Evolutionary conservation across 2,113 vertebrate species (phyloP), one percentile per base, ranked within the genome.

Genomic region (Catharus bicknelli): DNA sequence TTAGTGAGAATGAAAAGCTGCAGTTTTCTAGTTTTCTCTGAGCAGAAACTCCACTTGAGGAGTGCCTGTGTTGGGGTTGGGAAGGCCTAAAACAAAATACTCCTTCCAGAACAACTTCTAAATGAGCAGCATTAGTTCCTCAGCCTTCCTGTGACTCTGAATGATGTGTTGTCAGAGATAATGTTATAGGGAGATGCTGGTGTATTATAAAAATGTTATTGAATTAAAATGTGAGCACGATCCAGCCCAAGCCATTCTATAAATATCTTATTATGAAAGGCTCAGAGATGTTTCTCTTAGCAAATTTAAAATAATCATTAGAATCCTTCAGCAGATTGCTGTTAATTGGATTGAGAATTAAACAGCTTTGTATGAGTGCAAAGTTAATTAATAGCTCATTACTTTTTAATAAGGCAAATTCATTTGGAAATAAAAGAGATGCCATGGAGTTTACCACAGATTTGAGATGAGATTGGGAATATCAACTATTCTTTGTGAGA

Each of bases 331-430:
- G 97, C 96, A 98, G 97, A 98, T 98, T 98, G 97, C 95, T 93
- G 95, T 94, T 98, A 98, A 98, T 98, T 98, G 97, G 97, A 97
- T 97, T 96, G 97, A 98, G 98, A 98, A 97, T 98, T 97, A 98
- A 97, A 97, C 95, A 97, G 97, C 97, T 98, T 97, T 98, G 96
- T 97, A 95, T 96, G 96, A 97, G 96, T 96, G 93, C 94, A 96
- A 94, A 97, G 97, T 97, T 98, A 98, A 98, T 98, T 98, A 98
- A 98, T 98, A 97, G 97, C 97, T 97, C 97, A 98, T 98, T 97
- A 98, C 97, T 98, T 98, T 98, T 98, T 98, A 98, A 98, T 98
- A 98, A 97, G 96, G 93, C 94, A 97, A 97, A 96, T 95, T 97
- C 96, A 96, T 97, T 97, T 97, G 93, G 96, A 97, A 97, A 97